Conservation (phyloP, 2,888 invertebrate genomes). For the Therioaphis trifolii region DNA sequence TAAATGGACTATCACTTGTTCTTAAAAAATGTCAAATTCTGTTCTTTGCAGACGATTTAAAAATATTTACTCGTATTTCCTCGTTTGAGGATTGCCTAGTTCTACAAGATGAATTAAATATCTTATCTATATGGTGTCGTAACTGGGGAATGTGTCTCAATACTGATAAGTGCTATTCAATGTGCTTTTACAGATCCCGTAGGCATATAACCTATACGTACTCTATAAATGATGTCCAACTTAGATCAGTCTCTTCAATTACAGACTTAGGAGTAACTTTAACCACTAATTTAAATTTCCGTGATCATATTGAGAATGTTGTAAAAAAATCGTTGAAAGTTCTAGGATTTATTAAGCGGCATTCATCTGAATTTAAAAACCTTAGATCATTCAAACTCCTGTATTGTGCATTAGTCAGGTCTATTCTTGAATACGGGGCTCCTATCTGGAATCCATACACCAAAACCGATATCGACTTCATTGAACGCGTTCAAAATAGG, state of each 20-base stretch:
- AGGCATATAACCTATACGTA: conserved; percentile 5
- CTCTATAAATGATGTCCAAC: conserved; percentile 20
- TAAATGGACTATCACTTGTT: conserved; percentile 25
- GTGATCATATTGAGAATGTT: neutral
- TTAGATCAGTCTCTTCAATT: conserved; percentile 11
- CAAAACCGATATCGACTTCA: no score
- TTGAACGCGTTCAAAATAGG: no score
- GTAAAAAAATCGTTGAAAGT: neutral
- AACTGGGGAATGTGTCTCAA: no score
- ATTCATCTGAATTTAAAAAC: no score
- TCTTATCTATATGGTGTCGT: no score
- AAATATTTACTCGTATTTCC: no score
- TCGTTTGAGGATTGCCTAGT: no score
- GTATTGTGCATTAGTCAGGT: neutral
- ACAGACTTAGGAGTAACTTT: no score
- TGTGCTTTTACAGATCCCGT: conserved; percentile 15
- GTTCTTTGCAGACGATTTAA: conserved; percentile 39
- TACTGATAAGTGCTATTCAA: no score
- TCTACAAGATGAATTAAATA: no score
- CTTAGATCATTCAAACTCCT: neutral
- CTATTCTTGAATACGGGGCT: neutral
- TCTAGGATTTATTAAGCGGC: neutral
- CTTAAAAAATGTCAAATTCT: conserved; percentile 29
- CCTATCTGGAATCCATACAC: no score
- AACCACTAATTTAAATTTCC: no score